phyloP scores from a whole-genome alignment of 2,888 invertebrate species.

The Agrenia bidenticulata region DNA sequence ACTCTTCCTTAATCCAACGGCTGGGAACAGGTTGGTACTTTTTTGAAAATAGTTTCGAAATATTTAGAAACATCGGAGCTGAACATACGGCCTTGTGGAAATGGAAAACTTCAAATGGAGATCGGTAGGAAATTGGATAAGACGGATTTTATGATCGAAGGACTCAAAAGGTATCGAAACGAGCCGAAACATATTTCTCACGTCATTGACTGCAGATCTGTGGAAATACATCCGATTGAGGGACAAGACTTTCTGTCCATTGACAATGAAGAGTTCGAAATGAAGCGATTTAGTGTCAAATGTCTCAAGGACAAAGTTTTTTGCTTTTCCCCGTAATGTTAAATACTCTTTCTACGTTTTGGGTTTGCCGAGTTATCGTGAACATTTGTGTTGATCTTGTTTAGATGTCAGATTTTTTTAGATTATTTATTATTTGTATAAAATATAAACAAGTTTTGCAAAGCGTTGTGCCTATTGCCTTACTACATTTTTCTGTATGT shows the following conservation, averaged over 20 bases:
- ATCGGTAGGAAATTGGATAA: slow-evolving; percentile 32
- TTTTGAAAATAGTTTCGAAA: slow-evolving; percentile 11
- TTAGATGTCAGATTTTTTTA: too few relatives aligned
- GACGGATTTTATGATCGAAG: slow-evolving; percentile 47
- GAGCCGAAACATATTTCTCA: slow-evolving; percentile 20
- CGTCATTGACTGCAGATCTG: slow-evolving; percentile 52
- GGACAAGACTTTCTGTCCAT: slow-evolving; percentile 62
- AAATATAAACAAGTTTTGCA: too few relatives aligned
- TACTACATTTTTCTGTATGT: too few relatives aligned
- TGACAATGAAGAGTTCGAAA: slow-evolving; percentile 86
- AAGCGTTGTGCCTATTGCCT: too few relatives aligned
- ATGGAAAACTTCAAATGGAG: slow-evolving; percentile 45
- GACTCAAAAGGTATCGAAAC: slow-evolving; percentile 31
- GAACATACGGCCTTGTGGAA: slow-evolving; percentile 37
- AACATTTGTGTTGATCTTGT: too few relatives aligned
- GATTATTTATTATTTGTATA: too few relatives aligned
- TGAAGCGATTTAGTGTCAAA: slow-evolving; percentile 76
- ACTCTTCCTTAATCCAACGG: slow-evolving; percentile 87
- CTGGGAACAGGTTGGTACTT: slow-evolving; percentile 69
- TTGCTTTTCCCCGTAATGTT: slow-evolving; percentile 58
- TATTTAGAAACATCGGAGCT: slow-evolving; percentile 50
- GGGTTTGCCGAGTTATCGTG: too few relatives aligned
- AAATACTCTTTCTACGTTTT: too few relatives aligned
- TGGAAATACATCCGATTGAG: slow-evolving; percentile 52
- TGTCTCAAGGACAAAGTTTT: slow-evolving; percentile 74